Base-by-base conservation (phyloP, 2,797 vertebrate species). In the Apogon hyalosoma region DNA sequence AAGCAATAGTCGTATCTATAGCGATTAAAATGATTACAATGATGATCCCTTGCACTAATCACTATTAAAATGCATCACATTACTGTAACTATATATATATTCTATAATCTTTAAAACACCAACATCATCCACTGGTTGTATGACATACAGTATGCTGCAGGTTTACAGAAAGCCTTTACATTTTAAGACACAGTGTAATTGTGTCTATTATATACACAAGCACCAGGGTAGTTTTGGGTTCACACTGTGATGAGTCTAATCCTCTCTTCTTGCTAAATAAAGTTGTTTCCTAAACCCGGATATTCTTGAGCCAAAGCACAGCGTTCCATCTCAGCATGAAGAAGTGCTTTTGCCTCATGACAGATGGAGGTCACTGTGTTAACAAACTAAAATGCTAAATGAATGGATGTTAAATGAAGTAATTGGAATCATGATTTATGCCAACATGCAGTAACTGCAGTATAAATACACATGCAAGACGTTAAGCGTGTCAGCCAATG, bases 381-480 rank as follows among this genome's bases (percentile, higher is more conserved):
- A 60, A 60, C 16, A 55, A 67, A 63, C 21, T 24, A 24, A 24
- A 24, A 24, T 24, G 36, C 48, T 52, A n/a, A 43, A 55, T 45
- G 4, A 38, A 24, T 24, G 21, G 21, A 24, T 24, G 21, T 24
- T 24, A 24, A 24, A n/a, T n/a, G n/a, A n/a, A 24, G 21, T 21
- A 6, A n/a, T 45, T 51, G 21, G 28, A 14, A 7, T 36, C 12
- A n/a, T 56, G n/a, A 61, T 18, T 51, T 59, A 19, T 33, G 24
- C 45, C 47, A 31, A 36, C 5, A 49, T 48, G 11, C 38, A 63
- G 71, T 48, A 14, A 24, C 2, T 24, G 21, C 21, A 71, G 63
- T 46, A 50, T 73, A 11, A 55, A 77, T 69, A 45, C n/a, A 7
- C 38, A 50, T 38, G n/a, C 33, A 60, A 42, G 31, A 61, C 2